These are phyloP conservation scores for Noctua janthina DNA, from an alignment of 2,888 invertebrate genomes.

Conservation along the genomic window DNA sequence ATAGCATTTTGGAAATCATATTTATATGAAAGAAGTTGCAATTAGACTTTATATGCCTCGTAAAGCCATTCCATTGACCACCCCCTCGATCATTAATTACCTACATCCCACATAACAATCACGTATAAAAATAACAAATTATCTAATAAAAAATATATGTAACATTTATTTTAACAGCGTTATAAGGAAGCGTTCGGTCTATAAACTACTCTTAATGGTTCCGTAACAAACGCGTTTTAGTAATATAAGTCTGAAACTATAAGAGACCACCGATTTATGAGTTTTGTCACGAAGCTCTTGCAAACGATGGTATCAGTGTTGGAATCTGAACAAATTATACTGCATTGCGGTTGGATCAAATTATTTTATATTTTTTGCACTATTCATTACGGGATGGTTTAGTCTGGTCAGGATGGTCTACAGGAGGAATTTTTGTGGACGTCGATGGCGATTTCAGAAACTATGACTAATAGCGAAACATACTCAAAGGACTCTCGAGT, in stretches of 20 bases:
- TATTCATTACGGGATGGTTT: neutral
- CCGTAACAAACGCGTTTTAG: conserved; percentile 52
- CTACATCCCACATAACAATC: neutral
- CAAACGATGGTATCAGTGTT: conserved; percentile 57
- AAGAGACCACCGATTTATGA: conserved; percentile 66
- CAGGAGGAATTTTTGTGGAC: neutral
- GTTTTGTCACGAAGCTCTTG: conserved; percentile 70
- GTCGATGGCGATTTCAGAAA: too few species aligned
- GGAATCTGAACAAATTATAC: conserved; percentile 67
- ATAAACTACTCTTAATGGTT: conserved; percentile 63
- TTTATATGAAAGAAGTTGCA: too few species aligned
- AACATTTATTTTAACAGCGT: conserved; percentile 37
- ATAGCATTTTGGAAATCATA: too few species aligned
- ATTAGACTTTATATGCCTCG: neutral
- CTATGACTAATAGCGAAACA: too few species aligned
- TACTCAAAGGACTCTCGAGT: too few species aligned
- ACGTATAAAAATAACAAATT: conserved; percentile 27
- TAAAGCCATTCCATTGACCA: neutral
- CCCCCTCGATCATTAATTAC: neutral
- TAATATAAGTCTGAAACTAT: conserved; percentile 61
- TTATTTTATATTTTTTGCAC: conserved; percentile 21
- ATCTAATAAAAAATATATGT: conserved; percentile 26
- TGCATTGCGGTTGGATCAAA: conserved; percentile 67
- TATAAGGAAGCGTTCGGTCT: conserved; percentile 53
- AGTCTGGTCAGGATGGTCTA: too few species aligned